phyloP scores from a whole-genome alignment of 2,113 vertebrate genomes.

The Gobio gobio region DNA sequence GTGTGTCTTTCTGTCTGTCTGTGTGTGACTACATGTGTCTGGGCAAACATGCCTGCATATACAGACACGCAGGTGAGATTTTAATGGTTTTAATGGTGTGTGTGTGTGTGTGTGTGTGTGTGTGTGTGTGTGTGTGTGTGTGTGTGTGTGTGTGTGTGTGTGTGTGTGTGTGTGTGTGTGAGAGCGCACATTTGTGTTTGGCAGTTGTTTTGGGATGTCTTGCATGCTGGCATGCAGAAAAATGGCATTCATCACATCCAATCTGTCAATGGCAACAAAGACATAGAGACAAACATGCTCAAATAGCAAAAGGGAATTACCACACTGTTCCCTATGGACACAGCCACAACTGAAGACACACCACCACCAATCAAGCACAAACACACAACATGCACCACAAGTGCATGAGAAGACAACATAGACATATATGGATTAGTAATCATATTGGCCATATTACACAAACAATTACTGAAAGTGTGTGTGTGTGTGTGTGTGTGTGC shows the following conservation, averaged over 20 bases:
- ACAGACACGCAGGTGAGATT: constrained; percentile 29
- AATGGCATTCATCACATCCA: constrained; percentile 18
- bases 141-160: constrained; percentile 1
- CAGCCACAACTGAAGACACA: constrained; percentile 44
- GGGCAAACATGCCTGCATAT: constrained; percentile 28
- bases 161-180: constrained; percentile 2
- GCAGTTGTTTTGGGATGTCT: neutral
- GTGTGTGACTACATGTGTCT: constrained; percentile 26
- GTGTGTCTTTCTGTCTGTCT: constrained; percentile 7
- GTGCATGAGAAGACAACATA: neutral
- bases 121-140: no score
- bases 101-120: no score
- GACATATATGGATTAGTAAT: neutral
- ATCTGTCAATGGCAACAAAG: constrained; percentile 28
- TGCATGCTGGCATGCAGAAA: constrained; percentile 20
- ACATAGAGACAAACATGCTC: constrained; percentile 20
- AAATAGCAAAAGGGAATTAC: constrained; percentile 9
- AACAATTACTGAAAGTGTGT: neutral
- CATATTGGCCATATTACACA: neutral
- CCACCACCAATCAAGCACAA: neutral
- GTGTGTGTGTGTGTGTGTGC: no score
- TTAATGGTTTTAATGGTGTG: no score
- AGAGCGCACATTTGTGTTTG: neutral
- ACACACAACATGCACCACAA: neutral
- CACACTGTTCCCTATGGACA: neutral